A percentile compares a stretch with the other conserved stretches of the same genome.
Conservation (phyloP, 2,113 vertebrate species). For the Nicator chloris region DNA sequence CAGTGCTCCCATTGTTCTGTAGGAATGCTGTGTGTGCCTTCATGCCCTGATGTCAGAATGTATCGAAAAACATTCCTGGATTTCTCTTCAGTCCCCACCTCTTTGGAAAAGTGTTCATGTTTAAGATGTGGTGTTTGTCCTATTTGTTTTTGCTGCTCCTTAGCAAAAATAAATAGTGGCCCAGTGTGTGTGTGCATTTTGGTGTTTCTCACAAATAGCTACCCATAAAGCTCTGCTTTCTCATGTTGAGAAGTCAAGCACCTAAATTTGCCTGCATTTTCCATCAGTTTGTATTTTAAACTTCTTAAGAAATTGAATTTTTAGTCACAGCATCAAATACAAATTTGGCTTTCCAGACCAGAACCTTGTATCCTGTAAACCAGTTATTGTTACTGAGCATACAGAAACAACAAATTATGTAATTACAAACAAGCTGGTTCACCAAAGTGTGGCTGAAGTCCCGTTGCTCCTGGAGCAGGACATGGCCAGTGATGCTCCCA, state of each 20-base stretch:
- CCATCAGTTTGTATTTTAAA: not conserved
- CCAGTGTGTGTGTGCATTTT: slow-evolving; percentile 30
- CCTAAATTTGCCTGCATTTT: slow-evolving; percentile 23
- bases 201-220: slow-evolving; percentile 30
- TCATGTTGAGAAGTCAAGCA: slow-evolving; percentile 29
- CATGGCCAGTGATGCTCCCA: not conserved
- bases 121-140: slow-evolving; percentile 51
- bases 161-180: slow-evolving; percentile 44
- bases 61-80: slow-evolving; percentile 46
- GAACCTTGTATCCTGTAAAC: not conserved
- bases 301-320: not conserved
- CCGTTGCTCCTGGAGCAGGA: not conserved
- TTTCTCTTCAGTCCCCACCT: slow-evolving; percentile 30
- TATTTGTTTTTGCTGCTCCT: slow-evolving; percentile 60
- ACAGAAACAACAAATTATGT: not conserved
- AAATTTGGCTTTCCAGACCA: slow-evolving; percentile 10
- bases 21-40: slow-evolving; percentile 72
- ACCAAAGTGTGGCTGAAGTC: not conserved
- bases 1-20: slow-evolving; percentile 59
- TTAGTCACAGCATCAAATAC: not conserved
- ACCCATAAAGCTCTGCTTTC: slow-evolving; percentile 56
- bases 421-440: not conserved
- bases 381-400: not conserved
- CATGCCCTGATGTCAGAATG: slow-evolving; percentile 67
- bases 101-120: slow-evolving; percentile 42